Evolutionary conservation across 2,888 invertebrate species (phyloP), one percentile per base, ranked within the genome.

Genomic region (Drosophila quinaria): DNA sequence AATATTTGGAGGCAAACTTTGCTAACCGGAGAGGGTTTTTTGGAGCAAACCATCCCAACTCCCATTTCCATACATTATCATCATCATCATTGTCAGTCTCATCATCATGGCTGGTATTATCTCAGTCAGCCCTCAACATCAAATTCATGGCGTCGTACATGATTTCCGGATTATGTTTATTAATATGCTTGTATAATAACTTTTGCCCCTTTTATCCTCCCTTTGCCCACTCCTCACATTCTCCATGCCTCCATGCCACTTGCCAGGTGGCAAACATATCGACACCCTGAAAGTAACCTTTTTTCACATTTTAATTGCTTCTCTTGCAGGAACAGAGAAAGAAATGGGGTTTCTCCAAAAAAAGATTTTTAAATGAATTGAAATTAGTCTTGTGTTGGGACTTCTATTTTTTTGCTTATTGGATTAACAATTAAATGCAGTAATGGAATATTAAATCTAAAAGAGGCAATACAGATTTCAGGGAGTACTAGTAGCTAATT

Each of bases 161-260:
- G 76, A 74, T 75, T 77, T 79, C 56, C 56, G 75, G 74, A 83
- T 84, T 83, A 80, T 78, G 70, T 75, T 70, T 71, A 81, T 83
- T 82, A 74, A 84, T 81, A 81, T 75, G 74, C 66, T 62, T 70
- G 67, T 66, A 61, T 66, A 61, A 71, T 71, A 79, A 64, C 70
- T 56, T 70, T 56, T 44, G n/a, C 19, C 42, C n/a, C 50, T 19
- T 50, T 25, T 25, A 25, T 25, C 25, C 25, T 25, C 25, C 11
- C 11, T n/a, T 0, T 29, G 25, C n/a, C 19, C 17, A 13, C 19
- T 31, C 19, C 2, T 3, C 1, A 51, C 47, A 61, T 51, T 67
- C 52, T 39, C 55, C 61, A 42, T 54, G 56, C 41, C 58, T n/a
- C n/a, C n/a, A n/a, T 22, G 42, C 44, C 63, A 59, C 41, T 13